Conservation (phyloP, 2,888 invertebrate genomes). For the Trisateles emortualis region DNA sequence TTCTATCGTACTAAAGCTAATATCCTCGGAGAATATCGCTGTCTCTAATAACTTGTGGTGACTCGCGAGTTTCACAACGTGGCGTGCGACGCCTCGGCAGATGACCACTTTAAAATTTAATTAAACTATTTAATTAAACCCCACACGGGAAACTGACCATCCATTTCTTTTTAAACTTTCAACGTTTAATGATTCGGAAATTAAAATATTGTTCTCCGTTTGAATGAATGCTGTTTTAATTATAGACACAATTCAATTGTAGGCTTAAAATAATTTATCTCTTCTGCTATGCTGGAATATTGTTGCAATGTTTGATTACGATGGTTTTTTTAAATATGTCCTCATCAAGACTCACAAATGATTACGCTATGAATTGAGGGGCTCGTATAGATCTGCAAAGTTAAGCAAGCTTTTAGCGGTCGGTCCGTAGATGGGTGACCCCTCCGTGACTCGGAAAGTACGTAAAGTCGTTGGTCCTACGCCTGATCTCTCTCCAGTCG, state of each 20-base stretch:
- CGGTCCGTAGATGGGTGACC: too few species aligned
- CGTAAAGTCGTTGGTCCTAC: too few species aligned
- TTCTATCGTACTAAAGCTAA: neutral
- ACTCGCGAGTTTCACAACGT: neutral
- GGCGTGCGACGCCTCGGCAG: constrained; percentile 19
- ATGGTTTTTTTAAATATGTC: too few species aligned
- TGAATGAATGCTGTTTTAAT: neutral
- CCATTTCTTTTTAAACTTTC: constrained; percentile 24
- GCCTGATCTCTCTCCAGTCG: too few species aligned
- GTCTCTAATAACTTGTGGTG: constrained; percentile 21
- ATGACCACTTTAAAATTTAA: constrained; percentile 58
- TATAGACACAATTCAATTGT: constrained; percentile 10
- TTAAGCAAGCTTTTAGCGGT: too few species aligned
- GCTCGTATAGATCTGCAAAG: too few species aligned
- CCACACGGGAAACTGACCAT: constrained; percentile 36
- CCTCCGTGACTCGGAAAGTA: too few species aligned
- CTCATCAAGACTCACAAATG: too few species aligned
- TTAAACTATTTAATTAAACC: constrained; percentile 66
- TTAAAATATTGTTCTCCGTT: constrained; percentile 33
- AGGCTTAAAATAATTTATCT: too few species aligned
- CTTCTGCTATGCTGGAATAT: too few species aligned
- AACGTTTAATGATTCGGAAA: constrained; percentile 33
- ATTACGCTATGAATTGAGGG: too few species aligned
- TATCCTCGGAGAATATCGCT: constrained; percentile 7
- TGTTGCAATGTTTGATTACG: too few species aligned